phyloP scores from a whole-genome alignment of 2,797 vertebrate species.

The Holocentrus rufus region DNA sequence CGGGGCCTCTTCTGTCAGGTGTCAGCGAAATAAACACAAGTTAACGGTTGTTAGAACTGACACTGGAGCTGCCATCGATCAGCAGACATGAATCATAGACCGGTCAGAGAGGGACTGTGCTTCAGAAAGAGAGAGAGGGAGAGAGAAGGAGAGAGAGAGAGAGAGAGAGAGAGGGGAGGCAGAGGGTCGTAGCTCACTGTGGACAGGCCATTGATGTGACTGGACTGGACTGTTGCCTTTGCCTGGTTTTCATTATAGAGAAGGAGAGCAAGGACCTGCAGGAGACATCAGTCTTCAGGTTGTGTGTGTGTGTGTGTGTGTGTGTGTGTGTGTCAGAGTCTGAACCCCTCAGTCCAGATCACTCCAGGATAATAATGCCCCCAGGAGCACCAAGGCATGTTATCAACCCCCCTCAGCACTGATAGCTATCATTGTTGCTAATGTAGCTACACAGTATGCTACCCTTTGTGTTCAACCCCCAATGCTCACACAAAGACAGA shows the following conservation, averaged over 20 bases:
- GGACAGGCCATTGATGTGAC: constrained; percentile 48
- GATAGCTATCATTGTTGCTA: constrained; percentile 64
- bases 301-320: constrained; percentile 24
- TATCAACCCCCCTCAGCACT: constrained; percentile 40
- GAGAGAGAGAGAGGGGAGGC: constrained; percentile 21
- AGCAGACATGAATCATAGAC: constrained; percentile 57
- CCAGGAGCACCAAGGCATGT: constrained; percentile 32
- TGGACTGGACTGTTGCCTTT: constrained; percentile 34
- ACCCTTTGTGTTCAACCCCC: constrained; percentile 10
- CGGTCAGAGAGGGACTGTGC: constrained; percentile 28
- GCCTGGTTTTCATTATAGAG: constrained; percentile 67
- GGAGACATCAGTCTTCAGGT: constrained; percentile 31
- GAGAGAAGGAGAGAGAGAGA: constrained; percentile 22
- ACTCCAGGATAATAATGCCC: constrained; percentile 53
- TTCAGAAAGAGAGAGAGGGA: constrained; percentile 30
- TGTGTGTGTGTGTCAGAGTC: background rate
- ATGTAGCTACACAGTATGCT: constrained; percentile 41
- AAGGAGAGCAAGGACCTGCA: constrained; percentile 58
- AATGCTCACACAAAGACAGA: constrained; percentile 16
- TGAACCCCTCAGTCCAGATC: constrained; percentile 49
- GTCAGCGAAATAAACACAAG: constrained; percentile 71
- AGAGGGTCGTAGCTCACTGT: constrained; percentile 42
- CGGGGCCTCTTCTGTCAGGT: constrained; percentile 68
- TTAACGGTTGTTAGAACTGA: constrained; percentile 71
- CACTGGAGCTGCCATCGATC: constrained; percentile 66